Evolutionary conservation across 2,113 vertebrate species (phyloP), one percentile per base, ranked within the genome.

Genomic region (Lamprotornis superbus): DNA sequence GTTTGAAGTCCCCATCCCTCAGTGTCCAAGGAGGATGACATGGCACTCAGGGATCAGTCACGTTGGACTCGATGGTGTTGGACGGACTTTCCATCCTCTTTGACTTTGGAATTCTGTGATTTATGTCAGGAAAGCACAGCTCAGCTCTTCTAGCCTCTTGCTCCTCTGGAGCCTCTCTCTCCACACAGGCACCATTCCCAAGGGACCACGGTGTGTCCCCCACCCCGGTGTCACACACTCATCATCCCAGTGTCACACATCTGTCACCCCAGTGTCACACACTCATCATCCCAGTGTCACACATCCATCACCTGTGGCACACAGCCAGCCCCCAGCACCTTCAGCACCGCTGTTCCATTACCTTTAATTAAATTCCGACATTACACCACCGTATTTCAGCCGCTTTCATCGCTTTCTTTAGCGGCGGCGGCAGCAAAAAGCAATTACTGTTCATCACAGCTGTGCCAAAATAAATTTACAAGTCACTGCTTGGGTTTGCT

Each of bases 351-450:
- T 35, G 63, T 60, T 84, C 87, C 68, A 83, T 86, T 63, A 81
- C 28, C 88, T 96, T 94, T 96, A 96, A 96, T 96, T 97, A 96
- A 97, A 97, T 93, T 37, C 88, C 2, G 4, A 65, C 82, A 83
- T 86, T 87, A 95, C 12, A 2, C 79, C 87, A 24, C 77, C 18
- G 81, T 89, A 92, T 92, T 93, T 91, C 94, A 91, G 90, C 53
- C 64, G 13, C 90, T 96, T 92, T 95, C 91, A 93, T 95, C 60
- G 27, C 88, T 95, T 94, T 85, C 81, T 77, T 92, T 42, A 71
- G 57, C 67, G 44, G 92, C 11, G 0, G 95, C 25, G 6, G 84
- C 84, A 73, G 60, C 83, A 84, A 89, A 94, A 93, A 95, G 81
- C 93, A 88, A 96, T 96, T 80, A 89, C 83, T 63, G 90, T 71